Evolutionary conservation across 2,888 invertebrate genomes (phyloP).

Genomic region (Cataglyphis cursor): DNA sequence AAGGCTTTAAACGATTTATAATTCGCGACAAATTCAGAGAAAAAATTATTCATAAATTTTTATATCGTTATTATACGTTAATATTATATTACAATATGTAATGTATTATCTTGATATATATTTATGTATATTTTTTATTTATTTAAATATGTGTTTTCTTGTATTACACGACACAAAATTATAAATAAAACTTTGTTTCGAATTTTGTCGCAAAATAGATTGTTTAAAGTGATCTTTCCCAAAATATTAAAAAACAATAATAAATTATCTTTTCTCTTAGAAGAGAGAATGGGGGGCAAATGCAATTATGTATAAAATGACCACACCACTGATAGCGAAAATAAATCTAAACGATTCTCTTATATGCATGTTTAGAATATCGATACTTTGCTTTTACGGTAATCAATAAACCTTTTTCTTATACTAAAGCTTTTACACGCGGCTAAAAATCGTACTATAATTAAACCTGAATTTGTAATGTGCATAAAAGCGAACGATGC

Average conservation of each 20-base stretch:
- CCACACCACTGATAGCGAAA: background rate
- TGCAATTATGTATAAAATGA: background rate
- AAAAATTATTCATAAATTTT: background rate
- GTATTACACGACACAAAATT: background rate
- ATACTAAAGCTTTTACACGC: conserved; percentile 11
- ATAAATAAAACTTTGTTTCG: background rate
- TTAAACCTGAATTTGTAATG: conserved; percentile 36
- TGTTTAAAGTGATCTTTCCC: background rate
- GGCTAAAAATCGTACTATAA: conserved; percentile 6
- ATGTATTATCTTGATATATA: background rate
- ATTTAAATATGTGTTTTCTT: background rate
- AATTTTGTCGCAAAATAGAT: background rate
- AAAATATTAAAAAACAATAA: background rate
- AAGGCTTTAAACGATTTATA: background rate
- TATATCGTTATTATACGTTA: too few relatives aligned
- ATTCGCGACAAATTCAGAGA: background rate
- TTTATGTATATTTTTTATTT: background rate
- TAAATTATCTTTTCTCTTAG: background rate
- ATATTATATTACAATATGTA: background rate
- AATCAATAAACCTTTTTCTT: conserved; percentile 18
- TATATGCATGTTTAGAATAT: background rate
- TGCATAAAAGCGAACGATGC: conserved; percentile 3
- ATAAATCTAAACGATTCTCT: conserved; percentile 9
- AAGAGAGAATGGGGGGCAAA: background rate
- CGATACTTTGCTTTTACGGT: conserved; percentile 7